These are phyloP conservation scores for Macquaria ambigua DNA, from an alignment of 2,113 vertebrate species.

Conservation along the genomic window DNA sequence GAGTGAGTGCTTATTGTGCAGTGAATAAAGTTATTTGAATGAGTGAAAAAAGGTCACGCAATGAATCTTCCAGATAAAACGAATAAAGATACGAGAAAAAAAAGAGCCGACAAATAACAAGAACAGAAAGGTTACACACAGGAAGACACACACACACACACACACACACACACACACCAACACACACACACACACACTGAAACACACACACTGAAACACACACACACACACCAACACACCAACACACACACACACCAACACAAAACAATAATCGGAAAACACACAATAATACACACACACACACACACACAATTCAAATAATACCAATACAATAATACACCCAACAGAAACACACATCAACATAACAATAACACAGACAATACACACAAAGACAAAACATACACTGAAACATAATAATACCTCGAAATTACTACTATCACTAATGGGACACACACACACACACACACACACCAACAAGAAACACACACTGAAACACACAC, in stretches of 20 bases:
- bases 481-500: conserved; percentile 22
- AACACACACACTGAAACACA: neutral
- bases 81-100: neutral
- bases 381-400: too few relatives aligned
- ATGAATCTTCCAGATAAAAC: neutral
- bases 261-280: too few relatives aligned
- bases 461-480: conserved; percentile 6
- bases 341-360: too few relatives aligned
- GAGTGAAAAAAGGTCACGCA: neutral
- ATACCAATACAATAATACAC: too few relatives aligned
- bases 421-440: too few relatives aligned
- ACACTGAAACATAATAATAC: too few relatives aligned
- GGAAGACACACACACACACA: conserved; percentile 23
- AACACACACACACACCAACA: too few relatives aligned
- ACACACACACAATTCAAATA: too few relatives aligned
- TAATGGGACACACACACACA: conserved; percentile 9
- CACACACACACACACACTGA: conserved; percentile 10
- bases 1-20: neutral
- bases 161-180: conserved; percentile 15
- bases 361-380: too few relatives aligned
- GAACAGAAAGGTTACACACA: neutral
- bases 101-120: neutral
- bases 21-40: neutral
- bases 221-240: conserved; percentile 15
- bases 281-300: too few relatives aligned